Conservation (phyloP, 2,888 invertebrate genomes). For the Brachylomia viminalis region DNA sequence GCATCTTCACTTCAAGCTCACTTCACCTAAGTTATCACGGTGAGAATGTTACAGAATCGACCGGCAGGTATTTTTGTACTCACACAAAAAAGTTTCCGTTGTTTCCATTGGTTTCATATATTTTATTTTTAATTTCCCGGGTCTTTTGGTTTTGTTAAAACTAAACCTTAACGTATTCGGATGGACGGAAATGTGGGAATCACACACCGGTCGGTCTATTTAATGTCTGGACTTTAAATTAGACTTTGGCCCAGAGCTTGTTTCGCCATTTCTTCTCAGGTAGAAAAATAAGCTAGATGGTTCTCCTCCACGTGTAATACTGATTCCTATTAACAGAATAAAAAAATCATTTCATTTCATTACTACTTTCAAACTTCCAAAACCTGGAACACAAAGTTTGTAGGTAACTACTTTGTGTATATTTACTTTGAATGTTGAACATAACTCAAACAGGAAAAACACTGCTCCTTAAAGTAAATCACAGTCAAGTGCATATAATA, state of each 20-base stretch:
- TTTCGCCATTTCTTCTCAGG: background rate
- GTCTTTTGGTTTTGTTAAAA: background rate
- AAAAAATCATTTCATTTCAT: background rate
- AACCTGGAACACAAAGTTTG: background rate
- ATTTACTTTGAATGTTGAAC: background rate
- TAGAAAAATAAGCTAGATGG: too few relatives aligned
- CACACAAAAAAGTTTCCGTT: background rate
- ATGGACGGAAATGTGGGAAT: background rate
- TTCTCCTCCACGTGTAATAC: too few relatives aligned
- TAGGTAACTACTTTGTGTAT: background rate
- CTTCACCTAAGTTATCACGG: too few relatives aligned
- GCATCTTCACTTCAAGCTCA: too few relatives aligned
- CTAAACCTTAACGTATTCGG: background rate
- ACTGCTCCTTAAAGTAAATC: background rate
- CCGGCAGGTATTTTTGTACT: slow-evolving; percentile 52
- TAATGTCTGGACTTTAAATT: background rate
- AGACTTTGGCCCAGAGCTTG: background rate
- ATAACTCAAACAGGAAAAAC: slow-evolving; percentile 16
- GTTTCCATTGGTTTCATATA: background rate
- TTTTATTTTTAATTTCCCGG: background rate
- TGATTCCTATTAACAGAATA: background rate
- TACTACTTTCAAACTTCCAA: background rate
- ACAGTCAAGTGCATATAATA: slow-evolving; percentile 4
- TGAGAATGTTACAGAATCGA: too few relatives aligned
- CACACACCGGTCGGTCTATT: too few relatives aligned